phyloP scores from a whole-genome alignment of 35 echinoderm and acorn worm species.

The Apostichopus japonicus region DNA sequence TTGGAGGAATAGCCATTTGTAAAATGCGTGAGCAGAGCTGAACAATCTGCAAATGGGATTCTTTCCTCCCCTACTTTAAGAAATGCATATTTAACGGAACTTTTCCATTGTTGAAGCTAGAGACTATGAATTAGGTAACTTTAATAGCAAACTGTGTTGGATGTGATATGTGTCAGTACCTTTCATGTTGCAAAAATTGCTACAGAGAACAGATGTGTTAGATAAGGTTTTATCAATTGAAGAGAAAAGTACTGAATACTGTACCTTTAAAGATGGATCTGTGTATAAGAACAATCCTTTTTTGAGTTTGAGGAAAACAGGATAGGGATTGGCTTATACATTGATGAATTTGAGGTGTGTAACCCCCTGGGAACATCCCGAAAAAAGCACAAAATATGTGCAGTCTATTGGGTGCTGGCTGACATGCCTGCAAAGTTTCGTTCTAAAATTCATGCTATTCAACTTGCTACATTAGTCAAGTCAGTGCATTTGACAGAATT shows the following conservation, averaged over 20 bases:
- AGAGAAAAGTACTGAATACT: neutral
- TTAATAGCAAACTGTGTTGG: conserved; percentile 8
- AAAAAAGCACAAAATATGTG: conserved; percentile 40
- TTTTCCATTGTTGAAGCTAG: conserved; percentile 2
- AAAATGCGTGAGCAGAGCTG: neutral
- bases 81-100: neutral
- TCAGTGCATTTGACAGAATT: conserved; percentile 13
- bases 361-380: conserved; percentile 38
- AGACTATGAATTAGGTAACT: neutral
- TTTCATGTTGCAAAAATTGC: neutral
- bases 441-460: conserved; percentile 27
- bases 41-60: neutral
- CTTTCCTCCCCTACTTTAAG: neutral
- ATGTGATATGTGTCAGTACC: conserved; percentile 25
- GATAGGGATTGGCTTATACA: neutral
- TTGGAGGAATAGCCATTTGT: conserved; percentile 18
- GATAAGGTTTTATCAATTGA: conserved; percentile 32
- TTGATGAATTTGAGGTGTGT: conserved; percentile 42
- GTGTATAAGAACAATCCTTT: conserved; percentile 41
- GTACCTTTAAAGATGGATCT: conserved; percentile 32
- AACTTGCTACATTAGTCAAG: conserved; percentile 20
- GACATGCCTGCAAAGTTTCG: conserved; percentile 36
- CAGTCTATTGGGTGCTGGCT: conserved; percentile 26
- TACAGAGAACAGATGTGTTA: conserved; percentile 37
- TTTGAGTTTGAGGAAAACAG: neutral